Conservation (phyloP, 1,140 invertebrate species). For the Xylocopa sonorina region DNA sequence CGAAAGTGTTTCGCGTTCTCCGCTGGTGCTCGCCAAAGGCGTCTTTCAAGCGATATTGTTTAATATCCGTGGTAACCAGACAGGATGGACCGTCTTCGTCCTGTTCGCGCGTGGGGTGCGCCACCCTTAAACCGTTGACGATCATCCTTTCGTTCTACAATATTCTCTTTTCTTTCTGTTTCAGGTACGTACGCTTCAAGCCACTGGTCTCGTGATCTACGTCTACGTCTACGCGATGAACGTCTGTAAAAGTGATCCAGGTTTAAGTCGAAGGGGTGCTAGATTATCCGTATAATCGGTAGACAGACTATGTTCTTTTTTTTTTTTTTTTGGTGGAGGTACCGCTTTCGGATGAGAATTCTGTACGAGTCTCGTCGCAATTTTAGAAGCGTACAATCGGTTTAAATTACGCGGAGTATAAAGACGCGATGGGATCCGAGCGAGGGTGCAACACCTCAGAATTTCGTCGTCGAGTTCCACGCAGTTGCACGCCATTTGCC, state of each 20-base stretch:
- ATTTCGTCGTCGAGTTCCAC: background rate
- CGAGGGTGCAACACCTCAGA: background rate
- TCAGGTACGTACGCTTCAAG: background rate
- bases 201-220: background rate
- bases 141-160: background rate
- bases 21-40: no score
- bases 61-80: no score
- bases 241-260: no score
- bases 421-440: background rate
- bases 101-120: no score
- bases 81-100: no score
- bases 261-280: no score
- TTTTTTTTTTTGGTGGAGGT: no score
- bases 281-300: no score
- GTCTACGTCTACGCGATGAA: background rate
- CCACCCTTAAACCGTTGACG: no score
- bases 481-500: background rate
- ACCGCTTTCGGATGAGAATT: no score
- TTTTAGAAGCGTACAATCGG: background rate
- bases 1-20: slow-evolving; percentile 27
- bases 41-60: no score
- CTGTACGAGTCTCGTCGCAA: background rate
- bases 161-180: background rate
- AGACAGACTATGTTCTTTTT: no score
- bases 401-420: background rate